phyloP scores from a whole-genome alignment of 2,888 invertebrate species.

The Esperia sulphurella region DNA sequence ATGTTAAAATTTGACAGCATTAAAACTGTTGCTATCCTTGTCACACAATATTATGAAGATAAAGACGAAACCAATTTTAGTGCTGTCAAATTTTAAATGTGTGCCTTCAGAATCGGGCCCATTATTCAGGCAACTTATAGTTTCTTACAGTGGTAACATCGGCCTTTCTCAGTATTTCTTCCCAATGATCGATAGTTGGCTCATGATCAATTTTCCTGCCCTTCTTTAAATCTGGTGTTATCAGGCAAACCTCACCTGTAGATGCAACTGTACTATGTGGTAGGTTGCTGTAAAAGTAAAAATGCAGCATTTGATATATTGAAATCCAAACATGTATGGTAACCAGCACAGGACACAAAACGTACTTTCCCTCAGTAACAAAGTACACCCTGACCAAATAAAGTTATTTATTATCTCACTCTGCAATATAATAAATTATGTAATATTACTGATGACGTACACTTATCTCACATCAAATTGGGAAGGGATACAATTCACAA shows the following conservation, averaged over 20 bases:
- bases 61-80: no score
- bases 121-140: not conserved
- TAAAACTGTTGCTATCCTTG: no score
- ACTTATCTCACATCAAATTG: no score
- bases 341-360: not conserved
- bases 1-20: no score
- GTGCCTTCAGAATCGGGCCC: no score
- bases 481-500: no score
- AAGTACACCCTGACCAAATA: not conserved
- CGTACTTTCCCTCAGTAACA: not conserved
- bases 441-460: no score
- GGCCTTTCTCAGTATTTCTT: constrained; percentile 81
- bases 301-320: constrained; percentile 4
- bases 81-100: no score
- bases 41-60: no score
- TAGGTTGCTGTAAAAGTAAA: constrained; percentile 36
- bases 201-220: constrained; percentile 86
- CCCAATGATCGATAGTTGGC: constrained; percentile 85
- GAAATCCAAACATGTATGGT: not conserved
- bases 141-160: constrained; percentile 77
- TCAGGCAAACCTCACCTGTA: constrained; percentile 85
- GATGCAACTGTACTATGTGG: constrained; percentile 82
- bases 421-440: no score
- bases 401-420: no score
- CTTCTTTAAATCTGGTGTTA: constrained; percentile 87